These are phyloP conservation scores for Blastobasis lacticolella DNA, from an alignment of 2,888 invertebrate genomes.

Conservation along the genomic window DNA sequence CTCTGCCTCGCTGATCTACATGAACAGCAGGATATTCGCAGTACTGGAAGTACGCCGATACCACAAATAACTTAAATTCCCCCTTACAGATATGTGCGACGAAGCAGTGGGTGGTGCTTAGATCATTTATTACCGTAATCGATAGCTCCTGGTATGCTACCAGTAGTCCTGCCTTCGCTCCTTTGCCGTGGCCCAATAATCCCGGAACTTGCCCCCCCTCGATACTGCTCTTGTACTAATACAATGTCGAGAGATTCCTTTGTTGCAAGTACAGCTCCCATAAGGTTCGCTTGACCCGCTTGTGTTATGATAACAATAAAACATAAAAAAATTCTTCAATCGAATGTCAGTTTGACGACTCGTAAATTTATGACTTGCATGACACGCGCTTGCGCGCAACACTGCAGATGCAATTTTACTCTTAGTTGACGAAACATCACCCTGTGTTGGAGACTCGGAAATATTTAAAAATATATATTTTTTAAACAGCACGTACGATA, in stretches of 20 bases:
- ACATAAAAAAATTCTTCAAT: too few relatives aligned
- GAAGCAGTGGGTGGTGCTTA: slow-evolving; percentile 9
- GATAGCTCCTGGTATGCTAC: slow-evolving; percentile 2
- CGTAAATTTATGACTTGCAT: too few relatives aligned
- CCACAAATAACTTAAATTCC: slow-evolving; percentile 5
- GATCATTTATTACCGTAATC: slow-evolving; percentile 12
- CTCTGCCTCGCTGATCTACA: slow-evolving; percentile 10
- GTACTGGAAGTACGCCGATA: slow-evolving; percentile 19
- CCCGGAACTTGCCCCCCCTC: slow-evolving; percentile 74
- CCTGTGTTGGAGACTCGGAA: too few relatives aligned
- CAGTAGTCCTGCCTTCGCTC: slow-evolving; percentile 14
- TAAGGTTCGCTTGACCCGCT: too few relatives aligned
- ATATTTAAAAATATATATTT: too few relatives aligned
- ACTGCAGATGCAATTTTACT: too few relatives aligned
- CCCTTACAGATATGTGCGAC: slow-evolving; percentile 9
- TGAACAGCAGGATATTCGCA: slow-evolving; percentile 11
- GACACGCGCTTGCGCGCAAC: too few relatives aligned
- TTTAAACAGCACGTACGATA: too few relatives aligned
- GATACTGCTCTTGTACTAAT: slow-evolving; percentile 22
- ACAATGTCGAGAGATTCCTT: slow-evolving; percentile 16
- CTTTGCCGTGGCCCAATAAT: slow-evolving; percentile 1
- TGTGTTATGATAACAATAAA: too few relatives aligned
- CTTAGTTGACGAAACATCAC: too few relatives aligned
- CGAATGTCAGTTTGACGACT: too few relatives aligned
- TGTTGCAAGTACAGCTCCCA: slow-evolving; percentile 13